Evolutionary conservation across 2,113 vertebrate genomes (phyloP).

Genomic region (Oreotrochilus melanogaster): DNA sequence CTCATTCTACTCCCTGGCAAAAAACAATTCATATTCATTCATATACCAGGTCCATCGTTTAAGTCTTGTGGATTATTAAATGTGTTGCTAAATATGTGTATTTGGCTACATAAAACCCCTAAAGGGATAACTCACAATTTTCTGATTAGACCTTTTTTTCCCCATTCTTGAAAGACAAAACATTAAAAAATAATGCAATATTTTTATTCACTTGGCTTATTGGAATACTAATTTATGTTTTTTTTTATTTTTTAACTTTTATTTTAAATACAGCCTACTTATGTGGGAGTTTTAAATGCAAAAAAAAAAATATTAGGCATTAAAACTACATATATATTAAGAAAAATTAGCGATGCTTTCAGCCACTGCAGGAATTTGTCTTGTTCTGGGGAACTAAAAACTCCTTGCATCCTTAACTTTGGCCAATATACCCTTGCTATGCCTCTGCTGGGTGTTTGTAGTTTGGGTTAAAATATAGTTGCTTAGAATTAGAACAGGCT

Average conservation of each 20-base stretch:
- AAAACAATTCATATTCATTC: background rate
- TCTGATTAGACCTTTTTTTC: background rate
- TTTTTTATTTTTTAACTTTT: background rate
- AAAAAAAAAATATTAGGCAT: too few species aligned
- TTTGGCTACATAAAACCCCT: background rate
- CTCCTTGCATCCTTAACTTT: background rate
- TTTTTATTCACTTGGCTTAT: background rate
- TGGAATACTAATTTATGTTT: background rate
- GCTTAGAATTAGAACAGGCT: background rate
- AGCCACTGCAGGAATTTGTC: background rate
- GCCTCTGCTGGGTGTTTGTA: background rate
- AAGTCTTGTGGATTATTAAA: background rate
- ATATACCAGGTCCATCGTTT: background rate
- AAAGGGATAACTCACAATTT: background rate
- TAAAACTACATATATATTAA: background rate
- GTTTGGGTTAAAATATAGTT: background rate
- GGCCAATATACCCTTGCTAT: accelerated
- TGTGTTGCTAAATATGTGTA: background rate
- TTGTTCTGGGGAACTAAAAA: background rate
- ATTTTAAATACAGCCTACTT: accelerated
- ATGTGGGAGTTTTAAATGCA: accelerated
- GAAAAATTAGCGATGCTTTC: background rate
- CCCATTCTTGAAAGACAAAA: background rate
- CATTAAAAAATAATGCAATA: background rate
- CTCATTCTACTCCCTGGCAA: background rate